A percentile compares a stretch with the other conserved stretches of the same genome.
phyloP scores from a whole-genome alignment of 2,888 invertebrate species.

The Aleiodes leptofemur region DNA sequence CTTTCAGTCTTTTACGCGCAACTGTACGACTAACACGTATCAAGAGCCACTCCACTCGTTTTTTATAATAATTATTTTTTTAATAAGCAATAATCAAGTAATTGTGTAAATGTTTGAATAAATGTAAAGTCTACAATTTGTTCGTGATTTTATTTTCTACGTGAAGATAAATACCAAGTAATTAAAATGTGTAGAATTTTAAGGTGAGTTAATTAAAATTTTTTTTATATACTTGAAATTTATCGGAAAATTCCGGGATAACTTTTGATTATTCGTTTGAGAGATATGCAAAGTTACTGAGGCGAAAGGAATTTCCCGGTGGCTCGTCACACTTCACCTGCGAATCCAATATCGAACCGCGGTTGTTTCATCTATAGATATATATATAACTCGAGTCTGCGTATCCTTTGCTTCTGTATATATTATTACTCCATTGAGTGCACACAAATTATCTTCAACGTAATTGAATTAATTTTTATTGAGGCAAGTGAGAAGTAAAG shows the following conservation, averaged over 20 bases:
- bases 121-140: neutral
- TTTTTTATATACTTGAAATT: too few relatives aligned
- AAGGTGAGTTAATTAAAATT: slow-evolving; percentile 1
- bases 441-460: slow-evolving; percentile 9
- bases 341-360: slow-evolving; percentile 43
- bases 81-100: too few relatives aligned
- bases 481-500: neutral
- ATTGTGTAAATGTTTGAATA: slow-evolving; percentile 2
- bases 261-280: neutral
- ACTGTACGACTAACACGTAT: slow-evolving; percentile 59
- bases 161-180: neutral
- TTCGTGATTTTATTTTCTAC: neutral
- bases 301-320: slow-evolving; percentile 36
- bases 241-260: neutral
- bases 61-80: slow-evolving; percentile 1
- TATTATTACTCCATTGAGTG: neutral
- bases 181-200: slow-evolving; percentile 38
- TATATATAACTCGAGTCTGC: slow-evolving; percentile 24
- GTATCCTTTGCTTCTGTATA: slow-evolving; percentile 17
- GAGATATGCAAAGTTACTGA: slow-evolving; percentile 1
- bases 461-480: slow-evolving; percentile 1
- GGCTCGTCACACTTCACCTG: slow-evolving; percentile 39
- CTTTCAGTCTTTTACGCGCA: slow-evolving; percentile 69
- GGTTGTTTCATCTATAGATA: slow-evolving; percentile 21
- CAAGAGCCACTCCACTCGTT: slow-evolving; percentile 32